Base-by-base conservation (phyloP, 2,888 invertebrate species). In the Nymphalis c-album region DNA sequence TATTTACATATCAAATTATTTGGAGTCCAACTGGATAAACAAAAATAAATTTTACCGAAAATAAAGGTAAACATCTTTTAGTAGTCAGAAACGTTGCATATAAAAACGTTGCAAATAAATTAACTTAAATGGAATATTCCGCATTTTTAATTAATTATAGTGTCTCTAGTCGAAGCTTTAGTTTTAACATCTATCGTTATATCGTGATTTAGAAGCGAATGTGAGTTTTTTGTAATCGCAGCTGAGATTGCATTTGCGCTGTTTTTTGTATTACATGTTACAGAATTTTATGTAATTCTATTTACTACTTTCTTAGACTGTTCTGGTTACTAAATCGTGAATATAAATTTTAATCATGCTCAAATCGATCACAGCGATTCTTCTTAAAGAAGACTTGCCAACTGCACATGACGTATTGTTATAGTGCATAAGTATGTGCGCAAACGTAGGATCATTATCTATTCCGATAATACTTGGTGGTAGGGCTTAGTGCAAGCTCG, bases 211-310 rank as follows among this genome's bases (percentile, higher is more conserved):
- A 45, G 60, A 61, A 64, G 62, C 55, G 53, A 66, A 60, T 31
- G 46, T 59, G 50, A 50, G 31, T 65, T 68, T n/a, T 68, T 68
- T 68, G 67, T 63, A 68, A 68, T 68, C 46, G n/a, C 20, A 50
- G 16, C 16, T 13, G 31, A 55, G 53, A 60, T 60, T 60, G 22
- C 60, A 26, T 60, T 40, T 47, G 22, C 45, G 46, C 13, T 46
- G 17, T 22, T 60, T 60, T 60, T 60, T n/a, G 17, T 22, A 31
- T 46, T 26, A 40, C 50, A 13, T 13, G 16, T 60, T 60, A 60
- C 60, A 60, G 35, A 22, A 46, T 7, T 46, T 60, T 47, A 47
- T 47, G 47, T 60, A 60, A 60, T 60, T 26, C 7, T 55, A 7
- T 5, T 0, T 60, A 31, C 17, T 31, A 17, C 5, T 2, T 57